Evolutionary conservation across 2,113 vertebrate genomes (phyloP), one percentile per base, ranked within the genome.

Genomic region (Semnornis frantzii): DNA sequence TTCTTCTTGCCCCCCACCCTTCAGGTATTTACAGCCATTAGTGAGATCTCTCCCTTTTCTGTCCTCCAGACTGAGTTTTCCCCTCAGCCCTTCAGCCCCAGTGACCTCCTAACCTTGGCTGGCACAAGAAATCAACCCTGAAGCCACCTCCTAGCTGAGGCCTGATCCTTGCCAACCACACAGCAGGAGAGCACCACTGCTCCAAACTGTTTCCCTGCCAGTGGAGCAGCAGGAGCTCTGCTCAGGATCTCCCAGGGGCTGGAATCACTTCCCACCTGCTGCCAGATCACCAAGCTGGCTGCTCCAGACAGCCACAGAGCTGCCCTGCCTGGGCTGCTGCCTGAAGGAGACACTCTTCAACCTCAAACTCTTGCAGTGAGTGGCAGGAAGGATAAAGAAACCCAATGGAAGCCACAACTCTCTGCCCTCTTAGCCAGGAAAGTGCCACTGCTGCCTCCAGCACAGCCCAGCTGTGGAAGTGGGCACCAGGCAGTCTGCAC

Each of bases 61-160:
- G 48, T 48, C 21, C 48, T 48, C 48, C 48, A 48, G 48, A 8
- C 48, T 48, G 48, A 20, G 48, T 11, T 39, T 11, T 39, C 37
- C 48, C 12, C 42, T 20, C 19, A 68, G 68, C 50, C 69, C 50
- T 27, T 34, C 50, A 31, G 50, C 42, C 64, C n/a, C 83, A 30
- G 57, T 13, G 11, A 74, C 33, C 54, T 65, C 70, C n/a, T 15
- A 13, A 42, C 62, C 72, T 54, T 4, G 2, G 2, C 12, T 2
- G 64, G 77, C 37, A 37, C 15, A 6, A 48, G 20, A 55, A 84
- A 27, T 48, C 48, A 68, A 13, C 2, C 2, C 8, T 4, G 31
- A 91, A 90, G 1, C 17, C 4, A 4, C 19, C 10, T 19, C 3
- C 0, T 4, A 5, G 16, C 9, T 30, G 10, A 62, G 30, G 55